Base-by-base conservation (phyloP, 2,888 invertebrate genomes). In the Marasmarcha lunaedactyla region DNA sequence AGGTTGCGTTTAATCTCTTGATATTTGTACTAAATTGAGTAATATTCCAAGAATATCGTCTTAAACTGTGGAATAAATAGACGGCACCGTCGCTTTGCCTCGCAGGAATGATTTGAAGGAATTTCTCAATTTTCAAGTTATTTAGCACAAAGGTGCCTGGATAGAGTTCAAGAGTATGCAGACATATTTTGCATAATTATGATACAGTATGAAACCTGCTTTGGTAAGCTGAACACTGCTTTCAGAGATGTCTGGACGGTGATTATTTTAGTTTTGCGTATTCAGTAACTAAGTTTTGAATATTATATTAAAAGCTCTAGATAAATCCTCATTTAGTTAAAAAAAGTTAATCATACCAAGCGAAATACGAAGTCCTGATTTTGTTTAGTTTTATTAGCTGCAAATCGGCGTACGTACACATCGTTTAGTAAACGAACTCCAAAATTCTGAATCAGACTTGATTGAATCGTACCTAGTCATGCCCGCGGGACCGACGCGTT, bases 381-480 rank as follows among this genome's bases (percentile, higher is more conserved):
- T 7, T 20, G 9, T 35, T 13, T n/a, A n/a, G 2, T 35, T 35
- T 35, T 35, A 15, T 34, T 12, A 13, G 34, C 14, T 13, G 13
- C 15, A 35, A 35, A 20, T 20, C 7, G 14, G 14, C 55, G 30
- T 30, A 10, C 4, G 11, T 11, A 30, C 11, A 30, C 11, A 11
- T 34, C 55, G 63, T 63, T 71, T 64, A 57, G 74, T 77, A 78
- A 78, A 78, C 76, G 73, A 76, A 79, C 78, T 74, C 71, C 72
- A 60, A 78, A 77, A 73, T 72, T 72, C 69, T 74, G 77, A 77
- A 78, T 78, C 71, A 66, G 67, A 67, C 62, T 71, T 77, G 79
- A 83, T 83, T 83, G 81, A 78, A 79, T 78, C 76, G 66, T 63
- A 20, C 20, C 20, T 20, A 69, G 65, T 57, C 61, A 59, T 61